These are phyloP conservation scores for Hylaeus anthracinus DNA, from an alignment of 1,140 invertebrate species.

Conservation along the genomic window DNA sequence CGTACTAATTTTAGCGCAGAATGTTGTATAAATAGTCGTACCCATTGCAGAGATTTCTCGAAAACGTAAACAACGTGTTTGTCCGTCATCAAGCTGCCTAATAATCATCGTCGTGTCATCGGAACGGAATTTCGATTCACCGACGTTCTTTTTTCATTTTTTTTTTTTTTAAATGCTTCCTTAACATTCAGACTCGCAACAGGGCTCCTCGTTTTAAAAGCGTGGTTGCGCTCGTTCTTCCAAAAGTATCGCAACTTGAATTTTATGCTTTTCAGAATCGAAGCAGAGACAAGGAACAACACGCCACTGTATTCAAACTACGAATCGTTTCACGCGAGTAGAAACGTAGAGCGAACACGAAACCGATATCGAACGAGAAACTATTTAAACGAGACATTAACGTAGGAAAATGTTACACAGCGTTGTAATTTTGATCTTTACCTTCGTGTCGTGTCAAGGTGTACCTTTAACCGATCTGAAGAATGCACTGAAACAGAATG, in stretches of 20 bases:
- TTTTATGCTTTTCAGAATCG: slow-evolving; percentile 4
- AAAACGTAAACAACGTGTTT: slow-evolving; percentile 59
- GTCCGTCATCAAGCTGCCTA: slow-evolving; percentile 19
- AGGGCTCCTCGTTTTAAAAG: no score
- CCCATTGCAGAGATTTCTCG: slow-evolving; percentile 56
- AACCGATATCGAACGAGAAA: slow-evolving; percentile 17
- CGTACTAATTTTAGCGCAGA: slow-evolving; percentile 60
- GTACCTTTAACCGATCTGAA: slow-evolving; percentile 30
- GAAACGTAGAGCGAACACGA: slow-evolving; percentile 26
- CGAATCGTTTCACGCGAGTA: slow-evolving; percentile 16
- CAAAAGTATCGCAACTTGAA: background rate
- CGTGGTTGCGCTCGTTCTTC: no score
- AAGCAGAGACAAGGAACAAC: background rate
- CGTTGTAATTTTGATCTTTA: background rate
- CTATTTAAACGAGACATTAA: background rate
- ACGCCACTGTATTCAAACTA: slow-evolving; percentile 7
- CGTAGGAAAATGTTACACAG: slow-evolving; percentile 10
- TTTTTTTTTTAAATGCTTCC: no score
- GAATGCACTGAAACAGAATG: slow-evolving; percentile 18
- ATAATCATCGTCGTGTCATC: slow-evolving; percentile 13
- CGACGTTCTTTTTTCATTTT: no score
- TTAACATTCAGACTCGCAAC: no score
- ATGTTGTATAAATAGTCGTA: slow-evolving; percentile 62
- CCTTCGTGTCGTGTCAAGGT: slow-evolving; percentile 18
- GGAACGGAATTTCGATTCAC: background rate